These are phyloP conservation scores for Bicyclus anynana DNA, from an alignment of 1,140 invertebrate genomes.

Conservation along the genomic window DNA sequence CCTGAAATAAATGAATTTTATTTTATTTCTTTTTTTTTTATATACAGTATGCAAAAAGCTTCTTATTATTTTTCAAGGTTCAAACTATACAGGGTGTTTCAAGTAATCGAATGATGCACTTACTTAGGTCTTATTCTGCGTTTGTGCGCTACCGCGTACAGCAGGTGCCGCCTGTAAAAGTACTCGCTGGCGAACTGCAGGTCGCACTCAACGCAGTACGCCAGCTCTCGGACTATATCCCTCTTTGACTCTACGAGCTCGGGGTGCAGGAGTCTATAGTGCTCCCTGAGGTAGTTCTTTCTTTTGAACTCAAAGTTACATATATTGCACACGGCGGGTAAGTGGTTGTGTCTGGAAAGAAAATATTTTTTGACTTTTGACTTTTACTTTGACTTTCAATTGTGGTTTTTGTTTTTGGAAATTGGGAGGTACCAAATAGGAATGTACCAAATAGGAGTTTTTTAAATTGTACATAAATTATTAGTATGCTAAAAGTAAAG, in stretches of 20 bases:
- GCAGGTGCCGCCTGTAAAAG: slow-evolving; percentile 10
- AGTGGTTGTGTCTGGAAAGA: slow-evolving; percentile 1
- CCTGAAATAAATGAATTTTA: no score
- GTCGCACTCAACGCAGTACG: slow-evolving; percentile 51
- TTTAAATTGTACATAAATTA: no score
- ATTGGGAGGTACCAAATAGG: no score
- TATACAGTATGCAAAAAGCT: no score
- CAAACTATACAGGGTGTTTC: not conserved
- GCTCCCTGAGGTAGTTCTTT: slow-evolving; percentile 5
- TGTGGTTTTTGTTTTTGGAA: no score
- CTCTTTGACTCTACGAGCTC: slow-evolving; percentile 16
- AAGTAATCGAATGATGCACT: no score
- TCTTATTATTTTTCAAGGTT: not conserved
- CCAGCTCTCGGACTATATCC: slow-evolving; percentile 7
- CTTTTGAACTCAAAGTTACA: slow-evolving; percentile 6
- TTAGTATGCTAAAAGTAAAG: no score
- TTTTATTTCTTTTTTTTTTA: no score
- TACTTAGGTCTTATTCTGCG: slow-evolving; percentile 1
- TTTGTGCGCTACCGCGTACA: slow-evolving; percentile 4
- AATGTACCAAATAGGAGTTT: no score
- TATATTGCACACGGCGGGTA: not conserved
- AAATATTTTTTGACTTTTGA: not conserved
- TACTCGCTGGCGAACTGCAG: slow-evolving; percentile 37
- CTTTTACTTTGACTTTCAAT: no score
- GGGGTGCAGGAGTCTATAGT: slow-evolving; percentile 16